phyloP scores from a whole-genome alignment of 2,797 vertebrate genomes.

The Potorous gilbertii region DNA sequence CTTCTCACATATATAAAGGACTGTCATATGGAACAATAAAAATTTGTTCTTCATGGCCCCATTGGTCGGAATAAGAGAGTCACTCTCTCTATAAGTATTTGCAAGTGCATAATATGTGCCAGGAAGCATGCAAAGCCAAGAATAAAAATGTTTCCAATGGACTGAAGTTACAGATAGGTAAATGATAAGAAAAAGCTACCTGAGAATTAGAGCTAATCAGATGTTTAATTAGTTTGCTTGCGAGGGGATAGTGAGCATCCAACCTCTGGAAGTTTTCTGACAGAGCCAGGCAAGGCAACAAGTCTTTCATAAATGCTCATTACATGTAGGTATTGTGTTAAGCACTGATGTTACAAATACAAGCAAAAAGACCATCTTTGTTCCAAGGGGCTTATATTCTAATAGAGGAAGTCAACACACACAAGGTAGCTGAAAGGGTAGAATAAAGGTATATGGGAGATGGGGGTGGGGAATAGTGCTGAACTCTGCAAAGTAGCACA shows the following conservation, averaged over 20 bases:
- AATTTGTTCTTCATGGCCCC: not conserved
- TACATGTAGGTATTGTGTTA: no score
- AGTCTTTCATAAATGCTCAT: not conserved
- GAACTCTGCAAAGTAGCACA: not conserved
- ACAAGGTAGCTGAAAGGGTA: not conserved
- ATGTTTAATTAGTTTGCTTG: not conserved
- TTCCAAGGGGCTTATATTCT: not conserved
- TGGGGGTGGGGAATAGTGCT: not conserved
- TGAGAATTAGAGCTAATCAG: not conserved
- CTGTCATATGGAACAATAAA: not conserved
- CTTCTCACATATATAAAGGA: not conserved
- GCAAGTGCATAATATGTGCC: not conserved
- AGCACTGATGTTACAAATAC: not conserved
- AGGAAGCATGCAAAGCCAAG: not conserved
- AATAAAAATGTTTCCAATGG: not conserved
- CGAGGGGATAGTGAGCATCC: not conserved
- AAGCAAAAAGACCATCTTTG: not conserved
- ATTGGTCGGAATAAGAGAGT: not conserved
- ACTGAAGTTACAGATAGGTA: not conserved
- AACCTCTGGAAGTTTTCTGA: not conserved
- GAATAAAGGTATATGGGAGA: not conserved
- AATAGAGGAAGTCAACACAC: not conserved
- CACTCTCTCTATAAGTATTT: not conserved
- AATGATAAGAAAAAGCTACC: not conserved
- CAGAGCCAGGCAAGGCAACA: not conserved